Base-by-base conservation (phyloP, 2,113 vertebrate genomes). In the Trichechus manatus region DNA sequence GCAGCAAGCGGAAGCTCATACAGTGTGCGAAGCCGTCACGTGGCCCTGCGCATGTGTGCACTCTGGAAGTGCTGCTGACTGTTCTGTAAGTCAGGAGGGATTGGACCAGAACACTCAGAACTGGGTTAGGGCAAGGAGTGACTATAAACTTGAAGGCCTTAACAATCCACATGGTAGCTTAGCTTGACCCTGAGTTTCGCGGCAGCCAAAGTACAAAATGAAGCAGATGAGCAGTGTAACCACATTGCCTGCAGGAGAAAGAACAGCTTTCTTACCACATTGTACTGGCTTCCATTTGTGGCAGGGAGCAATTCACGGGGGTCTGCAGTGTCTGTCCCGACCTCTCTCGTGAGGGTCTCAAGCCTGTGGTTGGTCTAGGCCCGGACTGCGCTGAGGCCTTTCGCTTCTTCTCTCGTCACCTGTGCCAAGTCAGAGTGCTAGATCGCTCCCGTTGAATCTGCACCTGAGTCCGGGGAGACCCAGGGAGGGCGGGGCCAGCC, bases 11-110 rank as follows among this genome's bases (percentile, higher is more conserved):
- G 29, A 89, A 8, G 27, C 13, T 0, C 9, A 15, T 5, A 10
- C 3, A 14, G 33, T 17, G 0, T 1, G 27, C 10, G 6, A 47
- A n/a, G 29, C 78, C 59, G 1, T 61, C 20, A 0, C 0, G 10
- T 14, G 53, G 29, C 39, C 68, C 2, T 0, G 36, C 13, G 47
- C 10, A 17, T 8, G 17, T 36, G 20, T 36, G 22, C 13, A 5
- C 20, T 31, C 14, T 63, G 15, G 64, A 56, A 61, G 1, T 0
- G 1, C 53, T 56, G n/a, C 23, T 15, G 19, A 9, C 80, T 39
- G 0, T 36, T 20, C 6, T 14, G 19, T 50, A 20, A 29, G 0
- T 79, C 39, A 31, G 64, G 23, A 77, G 74, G 74, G 33, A 29
- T 17, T 50, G 1, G 25, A 36, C 22, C 20, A 9, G 63, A 47